Evolutionary conservation across 1,140 invertebrate genomes (phyloP).

Genomic region (Plutomurus gul): DNA sequence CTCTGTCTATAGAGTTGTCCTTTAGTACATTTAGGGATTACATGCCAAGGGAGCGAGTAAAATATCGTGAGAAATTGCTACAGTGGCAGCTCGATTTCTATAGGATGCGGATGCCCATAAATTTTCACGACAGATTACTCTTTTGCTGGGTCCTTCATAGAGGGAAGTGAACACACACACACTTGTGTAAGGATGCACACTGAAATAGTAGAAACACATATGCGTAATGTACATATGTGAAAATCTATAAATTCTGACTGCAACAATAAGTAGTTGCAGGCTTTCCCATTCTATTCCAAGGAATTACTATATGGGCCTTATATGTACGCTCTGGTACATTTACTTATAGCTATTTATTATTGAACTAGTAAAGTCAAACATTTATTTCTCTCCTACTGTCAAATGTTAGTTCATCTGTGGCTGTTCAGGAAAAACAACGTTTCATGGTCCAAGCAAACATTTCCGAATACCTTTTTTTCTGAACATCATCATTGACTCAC

Average conservation of each 20-base stretch:
- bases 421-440: too few relatives aligned
- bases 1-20: slow-evolving; percentile 24
- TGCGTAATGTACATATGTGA: not conserved
- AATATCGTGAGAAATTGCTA: slow-evolving; percentile 47
- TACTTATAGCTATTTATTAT: too few relatives aligned
- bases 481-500: too few relatives aligned
- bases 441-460: too few relatives aligned
- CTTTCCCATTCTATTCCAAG: not conserved
- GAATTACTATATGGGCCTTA: not conserved
- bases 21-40: slow-evolving; percentile 5
- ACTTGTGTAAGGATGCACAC: not conserved
- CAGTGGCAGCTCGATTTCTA: slow-evolving; percentile 33
- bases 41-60: slow-evolving; percentile 24
- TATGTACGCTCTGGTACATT: too few relatives aligned
- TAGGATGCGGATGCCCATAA: slow-evolving; percentile 33
- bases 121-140: slow-evolving; percentile 50
- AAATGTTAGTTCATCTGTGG: too few relatives aligned
- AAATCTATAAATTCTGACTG: slow-evolving; percentile 3
- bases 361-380: too few relatives aligned
- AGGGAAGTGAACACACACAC: not conserved
- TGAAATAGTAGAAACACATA: not conserved
- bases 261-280: too few relatives aligned
- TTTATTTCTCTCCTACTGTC: too few relatives aligned
- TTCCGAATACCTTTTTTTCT: too few relatives aligned
- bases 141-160: slow-evolving; percentile 33